A percentile compares a stretch with the other conserved stretches of the same genome.
phyloP scores from a whole-genome alignment of 2,797 vertebrate genomes.

The Momotus momota region DNA sequence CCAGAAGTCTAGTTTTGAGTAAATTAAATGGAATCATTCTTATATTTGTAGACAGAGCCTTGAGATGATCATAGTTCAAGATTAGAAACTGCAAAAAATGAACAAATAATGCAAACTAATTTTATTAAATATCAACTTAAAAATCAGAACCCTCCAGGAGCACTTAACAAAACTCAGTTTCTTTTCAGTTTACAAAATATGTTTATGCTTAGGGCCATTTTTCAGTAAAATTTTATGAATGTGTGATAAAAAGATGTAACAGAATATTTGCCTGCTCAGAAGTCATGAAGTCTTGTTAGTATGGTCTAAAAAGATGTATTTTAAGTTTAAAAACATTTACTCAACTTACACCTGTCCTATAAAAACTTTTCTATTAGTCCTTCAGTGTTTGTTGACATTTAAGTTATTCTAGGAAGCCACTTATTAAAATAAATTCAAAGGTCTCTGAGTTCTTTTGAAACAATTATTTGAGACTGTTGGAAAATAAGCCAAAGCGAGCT shows the following conservation, averaged over 20 bases:
- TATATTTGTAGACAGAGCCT: neutral
- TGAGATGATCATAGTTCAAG: neutral
- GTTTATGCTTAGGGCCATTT: neutral
- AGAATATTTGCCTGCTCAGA: neutral
- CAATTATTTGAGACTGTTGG: neutral
- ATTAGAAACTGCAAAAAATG: neutral
- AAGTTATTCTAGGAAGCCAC: neutral
- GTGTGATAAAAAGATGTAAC: neutral
- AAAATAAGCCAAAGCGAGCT: neutral
- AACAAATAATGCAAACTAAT: neutral
- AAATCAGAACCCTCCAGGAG: neutral
- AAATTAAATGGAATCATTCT: neutral
- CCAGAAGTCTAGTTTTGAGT: neutral
- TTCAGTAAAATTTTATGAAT: neutral
- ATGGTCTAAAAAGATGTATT: neutral
- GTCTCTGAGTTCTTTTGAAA: neutral
- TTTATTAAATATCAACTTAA: neutral
- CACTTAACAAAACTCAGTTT: neutral
- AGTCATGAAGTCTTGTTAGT: neutral
- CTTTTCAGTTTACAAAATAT: neutral
- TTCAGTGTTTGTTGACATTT: neutral
- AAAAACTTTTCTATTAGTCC: neutral
- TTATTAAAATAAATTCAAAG: neutral
- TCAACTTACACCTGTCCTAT: neutral
- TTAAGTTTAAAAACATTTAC: neutral